Conservation (phyloP, 2,113 vertebrate species). For the Lanius collurio region DNA sequence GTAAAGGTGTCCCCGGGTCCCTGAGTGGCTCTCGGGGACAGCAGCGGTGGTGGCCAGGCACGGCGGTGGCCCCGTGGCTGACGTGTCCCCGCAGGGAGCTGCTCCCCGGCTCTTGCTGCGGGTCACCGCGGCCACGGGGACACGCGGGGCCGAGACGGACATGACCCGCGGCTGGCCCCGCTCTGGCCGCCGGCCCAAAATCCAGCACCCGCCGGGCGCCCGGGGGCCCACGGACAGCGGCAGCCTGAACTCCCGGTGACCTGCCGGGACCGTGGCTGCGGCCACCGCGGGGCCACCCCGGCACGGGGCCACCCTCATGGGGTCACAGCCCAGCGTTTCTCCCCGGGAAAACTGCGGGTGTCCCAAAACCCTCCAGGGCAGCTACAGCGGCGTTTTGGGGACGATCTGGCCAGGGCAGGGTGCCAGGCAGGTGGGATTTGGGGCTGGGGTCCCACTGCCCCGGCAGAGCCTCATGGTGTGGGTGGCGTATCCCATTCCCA, state of each 20-base stretch:
- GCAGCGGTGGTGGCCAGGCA: neutral
- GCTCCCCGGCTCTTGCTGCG: neutral
- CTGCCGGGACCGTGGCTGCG: accelerated
- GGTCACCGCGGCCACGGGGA: neutral
- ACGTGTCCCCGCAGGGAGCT: neutral
- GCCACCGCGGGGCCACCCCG: neutral
- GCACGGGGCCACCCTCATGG: neutral
- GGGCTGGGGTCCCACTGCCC: neutral
- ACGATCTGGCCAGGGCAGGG: accelerated
- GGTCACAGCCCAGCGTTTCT: neutral
- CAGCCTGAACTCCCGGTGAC: slow-evolving; percentile 36
- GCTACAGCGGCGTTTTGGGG: accelerated
- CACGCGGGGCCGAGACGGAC: neutral
- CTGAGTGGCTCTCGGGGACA: neutral
- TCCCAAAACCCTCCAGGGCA: accelerated
- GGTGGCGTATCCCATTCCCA: accelerated
- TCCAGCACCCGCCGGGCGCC: neutral
- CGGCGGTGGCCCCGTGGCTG: neutral
- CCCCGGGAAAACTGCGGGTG: neutral
- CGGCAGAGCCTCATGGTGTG: accelerated
- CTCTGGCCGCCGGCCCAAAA: neutral
- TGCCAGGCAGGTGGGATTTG: neutral
- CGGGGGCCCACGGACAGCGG: neutral
- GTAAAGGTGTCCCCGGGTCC: accelerated
- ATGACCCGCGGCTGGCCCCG: neutral